These are phyloP conservation scores for Sterrhoptilus dennistouni DNA, from an alignment of 2,113 vertebrate genomes.

Conservation along the genomic window DNA sequence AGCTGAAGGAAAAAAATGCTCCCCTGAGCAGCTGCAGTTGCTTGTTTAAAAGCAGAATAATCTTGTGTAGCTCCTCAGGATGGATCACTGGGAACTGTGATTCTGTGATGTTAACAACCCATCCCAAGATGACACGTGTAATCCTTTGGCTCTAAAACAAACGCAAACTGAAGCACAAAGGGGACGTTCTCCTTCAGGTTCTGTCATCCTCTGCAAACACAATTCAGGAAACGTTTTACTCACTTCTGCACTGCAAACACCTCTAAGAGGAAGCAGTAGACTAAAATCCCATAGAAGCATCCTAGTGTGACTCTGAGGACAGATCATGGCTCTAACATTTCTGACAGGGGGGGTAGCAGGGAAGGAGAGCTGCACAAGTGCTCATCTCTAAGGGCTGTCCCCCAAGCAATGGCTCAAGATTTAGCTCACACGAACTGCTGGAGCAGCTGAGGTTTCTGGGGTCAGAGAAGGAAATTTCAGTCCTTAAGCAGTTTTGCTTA, in stretches of 20 bases:
- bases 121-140: constrained; percentile 15
- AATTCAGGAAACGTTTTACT: background rate
- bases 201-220: background rate
- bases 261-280: background rate
- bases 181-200: background rate
- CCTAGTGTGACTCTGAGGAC: background rate
- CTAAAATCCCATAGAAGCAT: background rate
- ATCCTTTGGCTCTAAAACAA: constrained; percentile 36
- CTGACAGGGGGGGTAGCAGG: background rate
- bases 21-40: background rate
- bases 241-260: background rate
- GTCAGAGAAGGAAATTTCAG: background rate
- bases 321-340: background rate
- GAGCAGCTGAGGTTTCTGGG: constrained; percentile 26
- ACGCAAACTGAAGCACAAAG: background rate
- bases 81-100: background rate
- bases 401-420: background rate
- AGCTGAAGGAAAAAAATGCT: background rate
- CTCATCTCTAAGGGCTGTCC: background rate
- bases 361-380: background rate
- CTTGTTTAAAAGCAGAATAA: constrained; percentile 2
- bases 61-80: constrained; percentile 31
- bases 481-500: background rate
- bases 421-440: background rate
- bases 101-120: constrained; percentile 15